A percentile compares a stretch with the other conserved stretches of the same genome.
phyloP scores from a whole-genome alignment of 2,113 vertebrate genomes.

The Bubalus kerabau region DNA sequence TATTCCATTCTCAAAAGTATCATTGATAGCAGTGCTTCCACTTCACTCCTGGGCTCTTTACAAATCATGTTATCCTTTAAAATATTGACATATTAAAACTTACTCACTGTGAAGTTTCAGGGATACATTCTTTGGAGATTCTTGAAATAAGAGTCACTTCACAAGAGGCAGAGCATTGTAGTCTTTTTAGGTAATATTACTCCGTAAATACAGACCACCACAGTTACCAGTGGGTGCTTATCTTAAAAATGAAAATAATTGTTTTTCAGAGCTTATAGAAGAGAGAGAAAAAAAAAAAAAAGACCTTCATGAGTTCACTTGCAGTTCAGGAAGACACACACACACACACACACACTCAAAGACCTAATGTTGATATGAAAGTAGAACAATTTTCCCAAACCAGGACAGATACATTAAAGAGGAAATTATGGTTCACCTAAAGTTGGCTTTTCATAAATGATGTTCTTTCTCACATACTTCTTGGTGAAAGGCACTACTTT shows the following conservation, averaged over 20 bases:
- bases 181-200: background rate
- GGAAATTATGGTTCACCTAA: background rate
- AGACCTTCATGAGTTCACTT: background rate
- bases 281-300: background rate
- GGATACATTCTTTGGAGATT: background rate
- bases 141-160: background rate
- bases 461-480: background rate
- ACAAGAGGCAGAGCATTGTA: background rate
- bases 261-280: background rate
- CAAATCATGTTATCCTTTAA: background rate
- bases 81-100: slow-evolving; percentile 5
- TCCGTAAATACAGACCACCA: background rate
- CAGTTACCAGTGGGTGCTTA: background rate
- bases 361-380: background rate
- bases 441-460: background rate
- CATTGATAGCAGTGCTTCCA: background rate
- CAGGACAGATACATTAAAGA: background rate
- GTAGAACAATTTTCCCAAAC: background rate
- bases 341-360: background rate
- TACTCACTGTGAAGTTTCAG: background rate
- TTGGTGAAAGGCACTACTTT: background rate
- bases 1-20: slow-evolving; percentile 23
- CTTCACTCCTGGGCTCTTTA: background rate
- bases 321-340: background rate
- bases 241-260: background rate